phyloP scores from a whole-genome alignment of 2,888 invertebrate genomes.

The Clanis bilineata region DNA sequence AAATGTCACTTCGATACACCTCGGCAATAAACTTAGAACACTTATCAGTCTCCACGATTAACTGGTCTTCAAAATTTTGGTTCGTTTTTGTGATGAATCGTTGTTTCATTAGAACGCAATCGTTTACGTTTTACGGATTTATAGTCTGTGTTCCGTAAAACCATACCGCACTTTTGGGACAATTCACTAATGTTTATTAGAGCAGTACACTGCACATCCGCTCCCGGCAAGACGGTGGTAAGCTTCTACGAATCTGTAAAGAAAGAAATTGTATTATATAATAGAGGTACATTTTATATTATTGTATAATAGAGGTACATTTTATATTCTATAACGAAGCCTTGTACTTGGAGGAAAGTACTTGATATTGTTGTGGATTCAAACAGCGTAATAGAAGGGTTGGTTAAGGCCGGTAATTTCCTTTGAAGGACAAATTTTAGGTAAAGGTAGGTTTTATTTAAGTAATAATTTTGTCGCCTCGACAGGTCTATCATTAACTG shows the following conservation, averaged over 20 bases:
- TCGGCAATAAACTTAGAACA: conserved; percentile 45
- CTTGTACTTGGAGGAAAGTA: background rate
- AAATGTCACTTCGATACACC: conserved; percentile 42
- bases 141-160: conserved; percentile 8
- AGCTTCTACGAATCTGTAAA: conserved; percentile 26
- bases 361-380: too few relatives aligned
- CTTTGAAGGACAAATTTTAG: too few relatives aligned
- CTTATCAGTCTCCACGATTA: conserved; percentile 49
- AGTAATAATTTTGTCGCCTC: too few relatives aligned
- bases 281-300: too few relatives aligned
- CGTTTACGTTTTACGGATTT: conserved; percentile 13
- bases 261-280: conserved; percentile 19
- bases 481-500: too few relatives aligned
- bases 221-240: background rate
- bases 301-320: too few relatives aligned
- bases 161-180: background rate
- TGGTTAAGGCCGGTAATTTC: background rate
- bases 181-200: conserved; percentile 8
- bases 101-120: conserved; percentile 28
- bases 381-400: too few relatives aligned
- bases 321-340: too few relatives aligned
- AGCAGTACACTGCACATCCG: background rate
- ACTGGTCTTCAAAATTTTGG: conserved; percentile 43
- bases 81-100: conserved; percentile 48
- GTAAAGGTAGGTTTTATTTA: too few relatives aligned